phyloP scores from a whole-genome alignment of 2,888 invertebrate species.

The Oligia strigilis region DNA sequence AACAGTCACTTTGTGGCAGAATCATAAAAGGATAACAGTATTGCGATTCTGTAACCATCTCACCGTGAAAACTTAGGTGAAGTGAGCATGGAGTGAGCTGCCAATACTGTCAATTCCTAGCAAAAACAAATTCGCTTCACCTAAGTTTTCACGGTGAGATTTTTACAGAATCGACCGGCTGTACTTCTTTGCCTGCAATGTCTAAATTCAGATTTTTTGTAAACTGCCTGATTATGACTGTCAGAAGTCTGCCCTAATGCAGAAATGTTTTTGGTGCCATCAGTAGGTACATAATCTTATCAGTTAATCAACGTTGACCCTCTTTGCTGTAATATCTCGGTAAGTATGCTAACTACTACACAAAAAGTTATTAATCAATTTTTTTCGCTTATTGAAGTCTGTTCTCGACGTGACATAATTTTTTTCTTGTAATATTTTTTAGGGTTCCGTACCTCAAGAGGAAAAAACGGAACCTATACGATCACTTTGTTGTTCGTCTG shows the following conservation, averaged over 20 bases:
- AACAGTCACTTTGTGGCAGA: too few relatives aligned
- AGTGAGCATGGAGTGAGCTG: too few relatives aligned
- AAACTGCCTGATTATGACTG: background rate
- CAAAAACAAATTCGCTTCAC: too few relatives aligned
- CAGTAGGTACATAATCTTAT: constrained; percentile 10
- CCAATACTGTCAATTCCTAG: too few relatives aligned
- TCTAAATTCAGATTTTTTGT: background rate
- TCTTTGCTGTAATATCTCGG: background rate
- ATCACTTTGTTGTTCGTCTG: too few relatives aligned
- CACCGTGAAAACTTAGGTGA: too few relatives aligned
- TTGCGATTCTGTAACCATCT: too few relatives aligned
- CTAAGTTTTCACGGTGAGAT: too few relatives aligned
- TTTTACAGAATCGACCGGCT: too few relatives aligned
- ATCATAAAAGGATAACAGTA: too few relatives aligned
- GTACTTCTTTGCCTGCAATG: background rate
- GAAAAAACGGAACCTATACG: too few relatives aligned
- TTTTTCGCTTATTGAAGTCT: background rate
- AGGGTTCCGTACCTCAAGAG: too few relatives aligned
- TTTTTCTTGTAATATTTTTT: background rate
- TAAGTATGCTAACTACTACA: background rate
- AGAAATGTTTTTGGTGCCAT: background rate
- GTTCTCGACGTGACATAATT: background rate
- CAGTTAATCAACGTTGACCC: constrained; percentile 13
- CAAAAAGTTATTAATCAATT: background rate
- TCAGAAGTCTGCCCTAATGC: background rate